Base-by-base conservation (phyloP, 2,113 vertebrate genomes). In the cat (Felis catus) region DNA sequence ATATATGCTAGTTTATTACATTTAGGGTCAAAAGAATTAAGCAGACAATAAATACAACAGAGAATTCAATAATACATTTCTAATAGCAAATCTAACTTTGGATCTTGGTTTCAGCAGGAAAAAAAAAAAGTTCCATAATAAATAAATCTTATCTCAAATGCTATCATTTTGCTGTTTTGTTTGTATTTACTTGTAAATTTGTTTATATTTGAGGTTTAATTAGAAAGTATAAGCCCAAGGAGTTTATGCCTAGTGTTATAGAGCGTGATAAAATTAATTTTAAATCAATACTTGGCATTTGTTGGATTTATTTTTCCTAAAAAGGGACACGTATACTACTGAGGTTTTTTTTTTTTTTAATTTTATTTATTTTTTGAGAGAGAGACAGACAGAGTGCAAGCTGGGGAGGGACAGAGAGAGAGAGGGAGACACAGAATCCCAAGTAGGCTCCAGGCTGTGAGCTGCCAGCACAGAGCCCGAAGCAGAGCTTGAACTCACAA, bases 131-230 rank as follows among this genome's bases (percentile, higher is more conserved):
- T 12, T 91, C 11, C 81, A 2, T 73, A 39, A 66, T 10, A 81
- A 96, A 95, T 73, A 87, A 51, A 41, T 83, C 39, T 84, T 83
- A 71, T 29, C 7, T 79, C 7, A 3, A 82, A 61, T 55, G 7
- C 21, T 95, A 55, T 1, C 53, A 39, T 94, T 94, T 87, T 87
- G 9, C n/a, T 85, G 5, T 71, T 95, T 45, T 86, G 7, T 53
- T 94, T 96, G 29, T 91, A 66, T 66, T 95, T 94, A 71, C 68
- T 92, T 73, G 4, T 68, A 87, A 94, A 53, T 88, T 94, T 92
- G 45, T 76, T 95, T 96, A 94, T 3, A 87, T 48, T 88, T 82
- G 33, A 91, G 11, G 15, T 79, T 90, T 83, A 90, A 94, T 89
- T 91, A 82, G 25, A 80, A 95, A 95, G 65, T 79, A 36, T 66